Base-by-base conservation (phyloP, 1,140 invertebrate species). In the Musca domestica region DNA sequence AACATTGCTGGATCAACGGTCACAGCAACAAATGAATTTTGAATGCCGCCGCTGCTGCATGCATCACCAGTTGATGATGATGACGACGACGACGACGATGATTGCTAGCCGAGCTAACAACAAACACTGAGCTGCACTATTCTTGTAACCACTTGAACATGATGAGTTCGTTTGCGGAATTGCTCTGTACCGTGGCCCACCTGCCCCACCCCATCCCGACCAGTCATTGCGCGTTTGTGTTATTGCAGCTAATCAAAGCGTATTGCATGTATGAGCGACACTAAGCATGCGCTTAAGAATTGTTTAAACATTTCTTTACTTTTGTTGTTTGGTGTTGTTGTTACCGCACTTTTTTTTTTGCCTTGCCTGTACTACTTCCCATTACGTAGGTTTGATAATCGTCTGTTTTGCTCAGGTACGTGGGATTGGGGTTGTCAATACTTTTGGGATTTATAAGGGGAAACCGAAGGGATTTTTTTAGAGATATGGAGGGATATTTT, bases 241-340 rank as follows among this genome's bases (percentile, higher is more conserved):
- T 2, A 23, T n/a, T 20, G 4, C 34, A 61, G 41, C 56, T 61
- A 61, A 61, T 61, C 56, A 61, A 61, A 61, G 56, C 34, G 17
- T 61, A 61, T 61, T 61, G 30, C 56, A 61, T 61, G 56, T 61
- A 61, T 61, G 19, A 34, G 56, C 56, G 56, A 61, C 56, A 61
- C 56, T 61, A 61, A 61, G 56, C 56, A 61, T 61, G 27, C 6
- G 56, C 56, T 61, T 61, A 61, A 61, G 56, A 61, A 61, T 61
- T 61, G 56, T 61, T 61, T 58, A 58, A 30, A n/a, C 54, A 58
- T 58, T 66, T 14, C 41, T 66, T 20, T 22, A 25, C 22, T 19
- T 49, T 52, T 48, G 20, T 7, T 34, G 20, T 0, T 52, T 64
- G 34, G 7, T 64, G 27, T 64, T 64, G 63, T 30, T 23, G 20